phyloP scores from a whole-genome alignment of 2,797 vertebrate species.

The Tokudaia muenninki region DNA sequence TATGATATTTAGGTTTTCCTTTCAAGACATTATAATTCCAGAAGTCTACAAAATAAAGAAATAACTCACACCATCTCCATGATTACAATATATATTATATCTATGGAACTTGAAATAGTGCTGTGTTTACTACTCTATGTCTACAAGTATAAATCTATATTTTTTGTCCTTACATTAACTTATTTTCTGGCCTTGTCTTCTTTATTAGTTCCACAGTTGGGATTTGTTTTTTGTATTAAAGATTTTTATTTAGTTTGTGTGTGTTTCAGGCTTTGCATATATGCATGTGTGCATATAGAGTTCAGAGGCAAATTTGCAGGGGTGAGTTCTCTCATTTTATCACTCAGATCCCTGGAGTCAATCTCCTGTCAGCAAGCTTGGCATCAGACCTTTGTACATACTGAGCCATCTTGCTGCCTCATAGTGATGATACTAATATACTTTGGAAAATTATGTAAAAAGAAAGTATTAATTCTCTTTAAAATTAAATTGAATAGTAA shows the following conservation, averaged over 20 bases:
- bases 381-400: neutral
- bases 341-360: neutral
- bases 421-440: neutral
- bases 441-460: neutral
- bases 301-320: neutral
- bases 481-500: neutral
- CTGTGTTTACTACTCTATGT: neutral
- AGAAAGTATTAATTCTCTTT: constrained; percentile 7
- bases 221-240: neutral
- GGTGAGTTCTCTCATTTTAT: neutral
- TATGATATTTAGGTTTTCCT: constrained; percentile 21
- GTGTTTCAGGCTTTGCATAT: neutral
- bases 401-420: neutral
- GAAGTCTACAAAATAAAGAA: neutral
- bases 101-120: neutral
- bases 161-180: neutral
- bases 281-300: no score
- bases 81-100: neutral
- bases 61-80: constrained; percentile 9
- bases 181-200: neutral
- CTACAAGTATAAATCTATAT: neutral
- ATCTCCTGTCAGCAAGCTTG: neutral
- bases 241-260: neutral
- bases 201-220: neutral
- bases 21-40: constrained; percentile 1